Percentiles rank a stretch among this genome's conserved stretches.
These are phyloP conservation scores for Ammospiza maritima DNA, from an alignment of 2,797 vertebrate genomes.

Conservation along the genomic window DNA sequence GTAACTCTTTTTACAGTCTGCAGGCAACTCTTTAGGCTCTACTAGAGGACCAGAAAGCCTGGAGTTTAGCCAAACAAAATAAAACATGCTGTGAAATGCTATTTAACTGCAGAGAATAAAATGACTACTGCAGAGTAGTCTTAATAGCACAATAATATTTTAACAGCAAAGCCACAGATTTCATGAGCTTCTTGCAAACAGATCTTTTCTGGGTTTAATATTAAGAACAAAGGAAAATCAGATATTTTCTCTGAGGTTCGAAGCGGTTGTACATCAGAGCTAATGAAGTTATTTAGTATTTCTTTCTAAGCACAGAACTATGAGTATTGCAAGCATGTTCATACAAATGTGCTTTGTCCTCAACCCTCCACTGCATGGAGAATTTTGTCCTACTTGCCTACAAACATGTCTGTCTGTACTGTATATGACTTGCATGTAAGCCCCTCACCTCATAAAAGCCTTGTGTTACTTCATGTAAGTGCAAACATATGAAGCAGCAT, in stretches of 20 bases:
- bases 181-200: background rate
- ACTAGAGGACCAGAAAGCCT: background rate
- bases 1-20: background rate
- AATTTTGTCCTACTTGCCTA: background rate
- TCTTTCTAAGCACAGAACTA: background rate
- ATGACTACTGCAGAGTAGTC: background rate
- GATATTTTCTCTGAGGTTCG: background rate
- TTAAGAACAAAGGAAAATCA: background rate
- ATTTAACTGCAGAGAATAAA: slow-evolving; percentile 2
- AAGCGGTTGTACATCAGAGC: background rate
- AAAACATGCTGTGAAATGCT: slow-evolving; percentile 9
- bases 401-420: background rate
- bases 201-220: background rate
- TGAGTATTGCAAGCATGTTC: background rate
- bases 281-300: background rate
- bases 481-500: background rate
- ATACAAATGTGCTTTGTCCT: background rate
- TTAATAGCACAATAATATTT: slow-evolving; percentile 2
- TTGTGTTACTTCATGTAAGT: background rate
- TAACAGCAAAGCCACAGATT: background rate
- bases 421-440: background rate
- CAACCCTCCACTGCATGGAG: background rate
- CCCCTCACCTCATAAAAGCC: background rate
- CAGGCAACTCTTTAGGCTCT: background rate
- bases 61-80: slow-evolving; percentile 1